Conservation (phyloP, 2,113 vertebrate genomes). For the Arothron firmamentum region DNA sequence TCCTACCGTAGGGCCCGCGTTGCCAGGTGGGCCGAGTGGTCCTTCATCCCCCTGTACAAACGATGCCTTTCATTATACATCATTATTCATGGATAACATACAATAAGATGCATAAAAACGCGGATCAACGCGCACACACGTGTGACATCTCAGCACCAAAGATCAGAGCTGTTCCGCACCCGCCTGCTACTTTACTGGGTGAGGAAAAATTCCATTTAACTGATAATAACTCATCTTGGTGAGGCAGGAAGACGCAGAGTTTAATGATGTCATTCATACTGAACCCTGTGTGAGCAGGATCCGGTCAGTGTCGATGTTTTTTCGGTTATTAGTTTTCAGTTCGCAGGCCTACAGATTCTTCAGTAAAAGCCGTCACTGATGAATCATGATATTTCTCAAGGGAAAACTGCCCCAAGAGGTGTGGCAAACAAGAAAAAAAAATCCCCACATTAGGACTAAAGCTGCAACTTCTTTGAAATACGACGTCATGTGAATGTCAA, state of each 20-base stretch:
- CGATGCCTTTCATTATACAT: slow-evolving; percentile 4
- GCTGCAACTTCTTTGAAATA: slow-evolving; percentile 18
- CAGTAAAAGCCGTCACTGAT: slow-evolving; percentile 31
- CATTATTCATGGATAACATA: slow-evolving; percentile 1
- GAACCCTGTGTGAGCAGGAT: too few relatives aligned
- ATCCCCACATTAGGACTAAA: slow-evolving; percentile 12
- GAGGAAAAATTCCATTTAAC: neutral
- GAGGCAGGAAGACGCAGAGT: neutral
- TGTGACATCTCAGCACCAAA: neutral
- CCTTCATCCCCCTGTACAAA: slow-evolving; percentile 89
- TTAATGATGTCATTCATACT: neutral
- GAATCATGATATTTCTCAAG: slow-evolving; percentile 56
- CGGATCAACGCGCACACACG: neutral
- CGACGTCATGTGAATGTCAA: neutral
- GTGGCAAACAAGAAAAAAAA: neutral
- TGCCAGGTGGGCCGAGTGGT: slow-evolving; percentile 82
- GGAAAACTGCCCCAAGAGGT: slow-evolving; percentile 52
- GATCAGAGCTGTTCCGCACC: neutral
- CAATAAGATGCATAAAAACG: slow-evolving; percentile 5
- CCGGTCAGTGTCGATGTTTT: neutral
- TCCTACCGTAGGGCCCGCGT: slow-evolving; percentile 84
- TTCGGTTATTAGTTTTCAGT: slow-evolving; percentile 37
- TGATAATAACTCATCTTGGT: neutral
- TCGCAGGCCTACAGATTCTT: slow-evolving; percentile 12
- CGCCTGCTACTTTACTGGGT: neutral